A percentile compares a stretch with the other conserved stretches of the same genome.
Conservation (phyloP, 2,888 invertebrate species). For the Cheilosia pagana region DNA sequence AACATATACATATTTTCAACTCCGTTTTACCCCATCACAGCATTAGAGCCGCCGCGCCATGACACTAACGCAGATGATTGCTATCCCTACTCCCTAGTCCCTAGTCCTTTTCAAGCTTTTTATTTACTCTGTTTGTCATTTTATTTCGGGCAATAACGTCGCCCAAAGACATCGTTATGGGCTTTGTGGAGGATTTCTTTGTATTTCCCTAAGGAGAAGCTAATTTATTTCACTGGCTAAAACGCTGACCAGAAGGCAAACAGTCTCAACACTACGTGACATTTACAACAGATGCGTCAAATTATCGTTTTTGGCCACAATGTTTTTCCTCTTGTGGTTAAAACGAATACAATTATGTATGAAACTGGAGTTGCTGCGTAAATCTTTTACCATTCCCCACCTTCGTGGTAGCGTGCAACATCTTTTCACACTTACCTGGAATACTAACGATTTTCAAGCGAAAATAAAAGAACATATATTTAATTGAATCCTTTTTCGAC, state of each 20-base stretch:
- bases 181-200: constrained; percentile 47
- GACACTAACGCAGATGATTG: constrained; percentile 51
- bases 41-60: constrained; percentile 21
- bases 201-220: constrained; percentile 61
- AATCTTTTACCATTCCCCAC: constrained; percentile 30
- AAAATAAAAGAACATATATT: not conserved
- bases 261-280: constrained; percentile 67
- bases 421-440: constrained; percentile 3
- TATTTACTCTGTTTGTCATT: constrained; percentile 63
- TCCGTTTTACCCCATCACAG: not conserved
- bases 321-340: constrained; percentile 19
- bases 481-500: constrained; percentile 4
- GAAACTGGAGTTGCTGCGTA: constrained; percentile 19
- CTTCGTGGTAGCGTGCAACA: not conserved
- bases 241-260: constrained; percentile 69
- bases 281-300: constrained; percentile 67
- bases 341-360: constrained; percentile 37
- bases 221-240: constrained; percentile 66
- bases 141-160: constrained; percentile 57
- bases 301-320: constrained; percentile 54
- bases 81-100: constrained; percentile 50
- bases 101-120: constrained; percentile 55
- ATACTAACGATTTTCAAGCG: constrained; percentile 3
- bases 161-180: constrained; percentile 58
- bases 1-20: not conserved